Base-by-base conservation (phyloP, 2,888 invertebrate species). In the Xanthia togata region DNA sequence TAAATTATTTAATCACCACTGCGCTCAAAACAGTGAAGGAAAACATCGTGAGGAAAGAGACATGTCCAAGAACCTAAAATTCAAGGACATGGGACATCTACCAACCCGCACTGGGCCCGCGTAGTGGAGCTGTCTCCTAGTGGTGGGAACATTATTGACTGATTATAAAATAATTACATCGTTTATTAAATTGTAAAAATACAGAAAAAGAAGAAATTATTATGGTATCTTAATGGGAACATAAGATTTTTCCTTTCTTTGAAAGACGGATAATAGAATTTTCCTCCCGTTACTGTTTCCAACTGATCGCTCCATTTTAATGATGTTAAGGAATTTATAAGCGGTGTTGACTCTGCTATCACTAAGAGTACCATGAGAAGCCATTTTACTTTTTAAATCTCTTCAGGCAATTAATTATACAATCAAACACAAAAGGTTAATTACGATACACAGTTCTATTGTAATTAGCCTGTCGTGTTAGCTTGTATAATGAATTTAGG, bases 301-400 rank as follows among this genome's bases (percentile, higher is more conserved):
- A 41, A n/a, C 12, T 44, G 41, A 55, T 44, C 9, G 55, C n/a
- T 55, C 44, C 41, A 31, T 73, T 73, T 55, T 73, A 73, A 73
- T 55, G 72, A 71, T 31, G 47, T 9, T 38, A 14, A 5, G 14
- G 26, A 70, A 47, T 38, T 5, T 35, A 31, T 11, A 44, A 20
- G 12, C 20, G n/a, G 8, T 26, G 4, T 38, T 26, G 70, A n/a
- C 20, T 50, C 9, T 35, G 38, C 5, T 12, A 11, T 35, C 35
- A n/a, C 20, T 23, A 50, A 35, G 20, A 38, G n/a, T n/a, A 38
- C n/a, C 17, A 5, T 2, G 9, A 64, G 38, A 17, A 17, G 9
- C 9, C n/a, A 41, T 64, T 4, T 63, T 38, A n/a, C 14, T 63
- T 38, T 31, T 63, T n/a, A n/a, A n/a, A 8, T 62, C 4, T 2